Percentiles rank a stretch among this genome's conserved stretches.
phyloP scores from a whole-genome alignment of 2,888 invertebrate genomes.

The Macrosiphum euphorbiae region DNA sequence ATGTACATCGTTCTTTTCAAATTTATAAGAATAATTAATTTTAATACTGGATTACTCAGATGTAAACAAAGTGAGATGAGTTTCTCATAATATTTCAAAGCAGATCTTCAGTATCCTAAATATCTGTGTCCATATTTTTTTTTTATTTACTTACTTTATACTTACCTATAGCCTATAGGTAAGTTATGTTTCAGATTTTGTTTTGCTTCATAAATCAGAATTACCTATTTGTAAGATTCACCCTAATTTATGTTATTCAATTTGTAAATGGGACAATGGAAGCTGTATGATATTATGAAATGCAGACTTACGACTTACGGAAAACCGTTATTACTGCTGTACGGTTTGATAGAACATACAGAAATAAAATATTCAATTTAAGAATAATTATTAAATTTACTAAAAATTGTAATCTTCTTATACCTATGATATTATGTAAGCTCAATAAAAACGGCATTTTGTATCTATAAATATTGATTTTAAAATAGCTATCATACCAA shows the following conservation, averaged over 20 bases:
- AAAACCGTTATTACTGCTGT: not conserved
- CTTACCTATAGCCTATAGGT: not conserved
- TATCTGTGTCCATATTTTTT: not conserved
- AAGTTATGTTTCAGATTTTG: not conserved
- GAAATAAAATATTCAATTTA: not conserved
- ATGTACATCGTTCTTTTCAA: not conserved
- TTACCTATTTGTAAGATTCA: not conserved
- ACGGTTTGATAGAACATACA: not conserved
- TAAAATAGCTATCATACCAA: not conserved
- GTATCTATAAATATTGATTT: not conserved
- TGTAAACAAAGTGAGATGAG: not conserved
- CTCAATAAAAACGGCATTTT: not conserved
- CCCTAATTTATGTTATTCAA: not conserved
- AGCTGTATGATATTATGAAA: not conserved
- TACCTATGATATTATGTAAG: not conserved
- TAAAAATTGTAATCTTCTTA: not conserved
- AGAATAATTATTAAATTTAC: not conserved
- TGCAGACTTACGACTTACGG: not conserved
- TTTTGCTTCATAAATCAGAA: not conserved
- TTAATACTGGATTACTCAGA: not conserved
- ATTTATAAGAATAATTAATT: not conserved
- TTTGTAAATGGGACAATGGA: not conserved
- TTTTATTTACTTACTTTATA: not conserved
- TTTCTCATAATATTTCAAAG: not conserved
- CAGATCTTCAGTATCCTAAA: not conserved